Percentiles rank a stretch among this genome's conserved stretches.
Evolutionary conservation across 1,140 invertebrate genomes (phyloP).

Genomic region (Eumeta japonica): DNA sequence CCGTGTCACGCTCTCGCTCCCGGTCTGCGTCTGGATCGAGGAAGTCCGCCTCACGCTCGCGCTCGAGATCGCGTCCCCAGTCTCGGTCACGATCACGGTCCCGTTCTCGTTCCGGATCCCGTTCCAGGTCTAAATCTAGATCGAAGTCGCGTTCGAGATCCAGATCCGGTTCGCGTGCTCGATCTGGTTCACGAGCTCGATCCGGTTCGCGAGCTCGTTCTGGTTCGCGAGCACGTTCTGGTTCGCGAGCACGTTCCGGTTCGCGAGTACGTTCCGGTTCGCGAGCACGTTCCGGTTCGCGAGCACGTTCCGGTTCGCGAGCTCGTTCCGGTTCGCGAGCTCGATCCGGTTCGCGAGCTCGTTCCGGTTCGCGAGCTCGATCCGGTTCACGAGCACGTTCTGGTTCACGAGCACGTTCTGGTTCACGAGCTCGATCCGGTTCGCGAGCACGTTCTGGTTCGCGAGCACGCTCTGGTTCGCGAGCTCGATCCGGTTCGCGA

Average conservation of each 20-base stretch:
- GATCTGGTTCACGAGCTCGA: constrained; percentile 4
- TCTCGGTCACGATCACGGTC: constrained; percentile 17
- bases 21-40: constrained; percentile 18
- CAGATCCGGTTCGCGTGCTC: no score
- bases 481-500: no score
- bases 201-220: constrained; percentile 9
- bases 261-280: constrained; percentile 31
- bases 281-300: constrained; percentile 29
- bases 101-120: constrained; percentile 27
- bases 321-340: constrained; percentile 38
- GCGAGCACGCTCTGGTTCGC: no score
- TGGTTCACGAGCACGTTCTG: no score
- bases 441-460: no score
- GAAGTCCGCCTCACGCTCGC: constrained; percentile 21
- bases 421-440: no score
- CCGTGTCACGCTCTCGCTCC: constrained; percentile 32
- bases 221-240: constrained; percentile 23
- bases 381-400: no score
- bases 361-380: constrained; percentile 40
- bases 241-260: constrained; percentile 18
- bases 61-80: constrained; percentile 15
- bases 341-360: no score
- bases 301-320: constrained; percentile 29
- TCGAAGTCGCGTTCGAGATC: constrained; percentile 38
- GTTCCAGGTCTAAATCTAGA: constrained; percentile 40